phyloP scores from a whole-genome alignment of 2,888 invertebrate species.

The Drosophila prostipennis region DNA sequence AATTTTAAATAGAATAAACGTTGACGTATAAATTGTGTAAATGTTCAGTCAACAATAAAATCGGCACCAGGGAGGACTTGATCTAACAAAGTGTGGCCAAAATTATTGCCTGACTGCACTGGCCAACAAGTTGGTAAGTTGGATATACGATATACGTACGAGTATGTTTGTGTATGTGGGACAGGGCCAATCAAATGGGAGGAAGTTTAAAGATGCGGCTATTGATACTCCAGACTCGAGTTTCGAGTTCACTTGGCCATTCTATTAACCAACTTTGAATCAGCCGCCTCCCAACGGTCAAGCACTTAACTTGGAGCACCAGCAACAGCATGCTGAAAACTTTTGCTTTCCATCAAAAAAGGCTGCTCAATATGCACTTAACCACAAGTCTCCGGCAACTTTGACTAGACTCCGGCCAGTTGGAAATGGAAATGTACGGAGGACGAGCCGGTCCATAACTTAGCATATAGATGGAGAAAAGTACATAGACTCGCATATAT shows the following conservation, averaged over 20 bases:
- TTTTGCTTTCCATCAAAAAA: slow-evolving; percentile 65
- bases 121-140: slow-evolving; percentile 54
- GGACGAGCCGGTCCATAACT: slow-evolving; percentile 9
- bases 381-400: slow-evolving; percentile 58
- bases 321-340: slow-evolving; percentile 55
- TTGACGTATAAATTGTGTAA: slow-evolving; percentile 75
- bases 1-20: slow-evolving; percentile 76
- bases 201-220: slow-evolving; percentile 29
- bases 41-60: slow-evolving; percentile 70
- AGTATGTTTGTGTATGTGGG: neutral
- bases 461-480: slow-evolving; percentile 21
- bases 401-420: slow-evolving; percentile 47
- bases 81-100: slow-evolving; percentile 63
- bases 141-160: slow-evolving; percentile 7
- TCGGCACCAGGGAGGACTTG: slow-evolving; percentile 24
- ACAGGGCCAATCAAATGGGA: slow-evolving; percentile 23
- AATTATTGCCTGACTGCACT: slow-evolving; percentile 68
- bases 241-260: slow-evolving; percentile 39
- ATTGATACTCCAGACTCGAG: slow-evolving; percentile 32
- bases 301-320: slow-evolving; percentile 55
- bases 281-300: slow-evolving; percentile 20
- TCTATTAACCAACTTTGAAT: slow-evolving; percentile 37
- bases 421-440: slow-evolving; percentile 40
- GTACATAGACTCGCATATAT: slow-evolving; percentile 21
- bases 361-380: slow-evolving; percentile 60